phyloP scores from a whole-genome alignment of 2,797 vertebrate genomes.

The Taenioides sp. region DNA sequence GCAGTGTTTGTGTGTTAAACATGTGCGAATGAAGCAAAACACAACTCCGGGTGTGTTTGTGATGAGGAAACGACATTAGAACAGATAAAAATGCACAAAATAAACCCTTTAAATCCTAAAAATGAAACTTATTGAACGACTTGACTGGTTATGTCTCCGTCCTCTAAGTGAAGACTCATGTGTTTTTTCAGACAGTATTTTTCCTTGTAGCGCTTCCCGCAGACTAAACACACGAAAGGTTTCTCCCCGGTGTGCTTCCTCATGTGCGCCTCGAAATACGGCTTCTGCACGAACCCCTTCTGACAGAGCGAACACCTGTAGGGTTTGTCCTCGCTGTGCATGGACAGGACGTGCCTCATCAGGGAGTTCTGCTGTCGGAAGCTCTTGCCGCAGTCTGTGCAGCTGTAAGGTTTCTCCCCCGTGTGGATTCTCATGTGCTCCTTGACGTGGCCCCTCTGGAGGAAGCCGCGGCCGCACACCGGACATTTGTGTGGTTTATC shows the following conservation, averaged over 20 bases:
- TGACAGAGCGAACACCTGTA: background rate
- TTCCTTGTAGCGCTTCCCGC: background rate
- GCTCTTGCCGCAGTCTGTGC: background rate
- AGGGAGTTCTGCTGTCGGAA: background rate
- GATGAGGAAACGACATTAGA: no score
- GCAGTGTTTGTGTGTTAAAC: no score
- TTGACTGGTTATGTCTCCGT: background rate
- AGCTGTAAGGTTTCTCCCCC: background rate
- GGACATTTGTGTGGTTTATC: background rate
- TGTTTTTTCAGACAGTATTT: background rate
- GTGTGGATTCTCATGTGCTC: constrained; percentile 1
- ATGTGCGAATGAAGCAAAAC: no score
- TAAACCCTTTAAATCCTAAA: no score
- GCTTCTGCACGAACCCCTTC: background rate
- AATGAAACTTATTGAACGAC: background rate
- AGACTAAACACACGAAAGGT: background rate
- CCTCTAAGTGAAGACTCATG: background rate
- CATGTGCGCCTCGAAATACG: background rate
- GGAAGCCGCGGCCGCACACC: background rate
- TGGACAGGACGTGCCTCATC: background rate
- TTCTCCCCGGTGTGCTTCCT: background rate
- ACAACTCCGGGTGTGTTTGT: no score
- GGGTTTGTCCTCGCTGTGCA: background rate
- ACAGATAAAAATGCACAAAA: no score
- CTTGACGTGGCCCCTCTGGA: background rate